Percentiles rank a stretch among this genome's conserved stretches.
Evolutionary conservation across 2,888 invertebrate genomes (phyloP).

Genomic region (Desoria tigrina): DNA sequence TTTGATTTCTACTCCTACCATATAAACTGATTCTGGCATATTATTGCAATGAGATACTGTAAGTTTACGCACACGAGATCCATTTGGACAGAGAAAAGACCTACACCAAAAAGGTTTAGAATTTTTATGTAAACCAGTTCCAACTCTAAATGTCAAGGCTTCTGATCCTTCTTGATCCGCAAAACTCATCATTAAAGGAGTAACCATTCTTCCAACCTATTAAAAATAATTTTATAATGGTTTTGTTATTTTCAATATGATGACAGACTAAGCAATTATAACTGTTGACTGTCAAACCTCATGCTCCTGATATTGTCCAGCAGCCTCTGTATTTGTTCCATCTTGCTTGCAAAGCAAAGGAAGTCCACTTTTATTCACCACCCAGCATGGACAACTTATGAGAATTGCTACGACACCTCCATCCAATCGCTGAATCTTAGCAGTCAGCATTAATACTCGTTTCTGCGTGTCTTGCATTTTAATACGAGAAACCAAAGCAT

Average conservation of each 20-base stretch:
- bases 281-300: constrained; percentile 66
- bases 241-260: background rate
- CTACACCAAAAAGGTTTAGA: constrained; percentile 75
- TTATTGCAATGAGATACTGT: constrained; percentile 58
- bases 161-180: constrained; percentile 83
- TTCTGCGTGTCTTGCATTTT: constrained; percentile 73
- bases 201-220: constrained; percentile 67
- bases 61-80: constrained; percentile 67
- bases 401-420: constrained; percentile 67
- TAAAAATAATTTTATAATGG: too few relatives aligned
- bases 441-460: constrained; percentile 73
- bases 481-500: constrained; percentile 66
- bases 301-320: constrained; percentile 90
- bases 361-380: constrained; percentile 91
- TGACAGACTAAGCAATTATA: background rate
- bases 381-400: constrained; percentile 73
- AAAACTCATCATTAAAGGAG: constrained; percentile 91
- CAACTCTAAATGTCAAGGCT: constrained; percentile 68
- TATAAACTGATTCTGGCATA: constrained; percentile 72
- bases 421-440: constrained; percentile 64
- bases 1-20: constrained; percentile 86
- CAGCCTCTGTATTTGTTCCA: constrained; percentile 71
- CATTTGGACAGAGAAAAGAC: constrained; percentile 80
- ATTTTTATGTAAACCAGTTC: constrained; percentile 65
- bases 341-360: constrained; percentile 95